These are phyloP conservation scores for Crypturellus undulatus DNA, from an alignment of 2,113 vertebrate genomes.

Conservation along the genomic window DNA sequence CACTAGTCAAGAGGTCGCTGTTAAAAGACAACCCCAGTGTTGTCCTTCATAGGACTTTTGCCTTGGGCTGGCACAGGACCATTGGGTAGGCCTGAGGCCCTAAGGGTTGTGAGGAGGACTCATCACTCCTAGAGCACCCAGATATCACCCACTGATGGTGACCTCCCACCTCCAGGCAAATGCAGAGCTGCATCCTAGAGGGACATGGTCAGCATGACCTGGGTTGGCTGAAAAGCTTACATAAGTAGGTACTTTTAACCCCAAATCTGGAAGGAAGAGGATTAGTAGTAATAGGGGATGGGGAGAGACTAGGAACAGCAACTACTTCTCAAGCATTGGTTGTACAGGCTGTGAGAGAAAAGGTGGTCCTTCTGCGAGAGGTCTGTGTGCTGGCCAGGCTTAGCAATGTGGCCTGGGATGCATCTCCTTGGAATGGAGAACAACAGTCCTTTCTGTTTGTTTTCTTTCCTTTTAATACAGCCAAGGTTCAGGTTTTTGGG, in stretches of 20 bases:
- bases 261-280: neutral
- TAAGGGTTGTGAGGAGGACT: neutral
- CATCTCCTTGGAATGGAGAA: rapidly evolving
- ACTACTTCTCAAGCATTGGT: neutral
- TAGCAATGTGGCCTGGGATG: neutral
- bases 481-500: neutral
- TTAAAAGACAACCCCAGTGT: neutral
- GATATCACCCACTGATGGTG: neutral
- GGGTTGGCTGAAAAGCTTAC: neutral
- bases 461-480: neutral
- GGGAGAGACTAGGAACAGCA: too few species aligned
- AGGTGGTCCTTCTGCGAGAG: neutral
- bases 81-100: neutral
- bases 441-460: rapidly evolving
- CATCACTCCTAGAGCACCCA: neutral
- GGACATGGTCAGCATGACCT: neutral
- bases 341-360: neutral
- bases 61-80: neutral
- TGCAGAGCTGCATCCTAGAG: neutral
- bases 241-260: neutral
- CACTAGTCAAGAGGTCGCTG: neutral
- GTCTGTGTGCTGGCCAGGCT: rapidly evolving
- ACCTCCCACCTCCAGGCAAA: neutral
- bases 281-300: neutral
- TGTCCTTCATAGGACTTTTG: neutral